A percentile compares a stretch with the other conserved stretches of the same genome.
Evolutionary conservation across 2,888 invertebrate genomes (phyloP).

Genomic region (Lithophane leautieri): DNA sequence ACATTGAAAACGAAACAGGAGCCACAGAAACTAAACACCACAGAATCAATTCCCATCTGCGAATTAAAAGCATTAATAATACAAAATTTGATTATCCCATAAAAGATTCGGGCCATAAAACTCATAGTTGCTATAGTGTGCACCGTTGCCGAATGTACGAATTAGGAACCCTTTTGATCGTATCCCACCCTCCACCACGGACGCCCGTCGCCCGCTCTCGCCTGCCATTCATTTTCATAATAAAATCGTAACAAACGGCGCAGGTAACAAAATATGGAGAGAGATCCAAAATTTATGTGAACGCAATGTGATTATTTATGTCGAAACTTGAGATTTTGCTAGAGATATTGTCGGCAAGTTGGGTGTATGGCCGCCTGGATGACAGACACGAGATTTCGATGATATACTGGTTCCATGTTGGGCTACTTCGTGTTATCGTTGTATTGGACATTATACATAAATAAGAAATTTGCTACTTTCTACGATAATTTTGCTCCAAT

Average conservation of each 20-base stretch:
- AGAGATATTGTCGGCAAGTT: slow-evolving; percentile 71
- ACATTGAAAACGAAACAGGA: slow-evolving; percentile 34
- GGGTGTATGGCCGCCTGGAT: slow-evolving; percentile 60
- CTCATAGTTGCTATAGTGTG: slow-evolving; percentile 88
- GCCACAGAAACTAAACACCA: slow-evolving; percentile 58
- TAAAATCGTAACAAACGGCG: slow-evolving; percentile 90
- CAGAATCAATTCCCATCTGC: slow-evolving; percentile 84
- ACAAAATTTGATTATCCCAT: slow-evolving; percentile 91
- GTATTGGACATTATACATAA: slow-evolving; percentile 23
- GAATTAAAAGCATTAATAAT: slow-evolving; percentile 88
- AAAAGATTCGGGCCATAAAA: slow-evolving; percentile 90
- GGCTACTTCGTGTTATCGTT: slow-evolving; percentile 27
- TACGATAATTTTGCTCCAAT: not conserved
- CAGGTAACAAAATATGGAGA: slow-evolving; percentile 90
- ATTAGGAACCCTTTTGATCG: slow-evolving; percentile 90
- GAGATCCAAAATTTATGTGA: slow-evolving; percentile 87
- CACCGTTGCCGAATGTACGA: slow-evolving; percentile 86
- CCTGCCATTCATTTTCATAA: slow-evolving; percentile 90
- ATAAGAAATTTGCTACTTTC: slow-evolving; percentile 32
- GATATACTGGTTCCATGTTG: slow-evolving; percentile 48
- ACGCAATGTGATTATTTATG: slow-evolving; percentile 85
- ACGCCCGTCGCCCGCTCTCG: slow-evolving; percentile 70
- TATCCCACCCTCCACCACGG: slow-evolving; percentile 68
- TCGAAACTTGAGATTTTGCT: slow-evolving; percentile 80
- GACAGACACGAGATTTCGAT: slow-evolving; percentile 63